phyloP scores from a whole-genome alignment of 2,113 vertebrate species.

The Morone saxatilis region DNA sequence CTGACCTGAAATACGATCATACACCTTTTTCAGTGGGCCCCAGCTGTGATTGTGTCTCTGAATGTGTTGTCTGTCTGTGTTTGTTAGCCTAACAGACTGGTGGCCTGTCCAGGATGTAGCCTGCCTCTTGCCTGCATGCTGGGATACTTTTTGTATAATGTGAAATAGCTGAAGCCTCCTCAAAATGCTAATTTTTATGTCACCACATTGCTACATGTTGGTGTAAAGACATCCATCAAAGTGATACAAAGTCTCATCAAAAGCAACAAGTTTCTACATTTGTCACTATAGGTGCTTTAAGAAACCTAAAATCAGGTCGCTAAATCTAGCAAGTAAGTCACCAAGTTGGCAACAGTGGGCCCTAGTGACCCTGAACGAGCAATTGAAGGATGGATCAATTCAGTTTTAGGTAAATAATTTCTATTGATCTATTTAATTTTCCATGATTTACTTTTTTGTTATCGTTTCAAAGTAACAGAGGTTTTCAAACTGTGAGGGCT shows the following conservation, averaged over 20 bases:
- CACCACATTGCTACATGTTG: background rate
- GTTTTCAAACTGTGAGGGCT: too few relatives aligned
- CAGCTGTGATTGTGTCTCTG: constrained; percentile 6
- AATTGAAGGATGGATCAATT: background rate
- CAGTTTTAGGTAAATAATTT: background rate
- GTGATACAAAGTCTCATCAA: background rate
- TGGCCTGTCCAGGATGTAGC: background rate
- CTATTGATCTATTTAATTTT: background rate
- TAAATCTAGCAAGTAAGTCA: background rate
- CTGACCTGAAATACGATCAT: constrained; percentile 39
- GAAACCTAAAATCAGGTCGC: too few relatives aligned
- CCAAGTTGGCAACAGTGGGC: background rate
- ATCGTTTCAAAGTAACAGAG: too few relatives aligned
- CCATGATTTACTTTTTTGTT: too few relatives aligned
- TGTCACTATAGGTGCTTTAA: background rate
- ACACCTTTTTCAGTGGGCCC: background rate
- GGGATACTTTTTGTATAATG: background rate
- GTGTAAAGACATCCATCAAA: background rate
- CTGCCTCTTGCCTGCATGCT: background rate
- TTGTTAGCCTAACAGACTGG: background rate
- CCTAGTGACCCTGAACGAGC: background rate
- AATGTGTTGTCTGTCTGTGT: background rate
- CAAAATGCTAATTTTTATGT: background rate
- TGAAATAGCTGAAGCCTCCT: background rate
- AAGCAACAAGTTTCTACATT: background rate